phyloP scores from a whole-genome alignment of 2,113 vertebrate species.

The Alligator mississippiensis region DNA sequence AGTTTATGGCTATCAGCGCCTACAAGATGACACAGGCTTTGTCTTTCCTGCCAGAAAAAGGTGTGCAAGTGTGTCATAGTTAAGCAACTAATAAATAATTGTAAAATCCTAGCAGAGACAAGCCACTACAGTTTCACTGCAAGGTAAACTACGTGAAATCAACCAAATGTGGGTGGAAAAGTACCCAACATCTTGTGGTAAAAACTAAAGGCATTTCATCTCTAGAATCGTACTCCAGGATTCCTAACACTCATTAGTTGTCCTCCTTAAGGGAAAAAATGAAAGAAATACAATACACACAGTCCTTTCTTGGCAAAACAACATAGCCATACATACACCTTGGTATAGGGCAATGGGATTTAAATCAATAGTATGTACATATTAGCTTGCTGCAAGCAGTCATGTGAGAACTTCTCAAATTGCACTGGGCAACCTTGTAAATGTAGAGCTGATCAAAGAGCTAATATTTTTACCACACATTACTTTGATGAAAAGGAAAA shows the following conservation, averaged over 20 bases:
- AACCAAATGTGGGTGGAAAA: not conserved
- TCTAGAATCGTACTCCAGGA: too few relatives aligned
- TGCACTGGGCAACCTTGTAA: not conserved
- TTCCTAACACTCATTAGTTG: not conserved
- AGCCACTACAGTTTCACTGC: rapidly evolving
- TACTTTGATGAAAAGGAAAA: not conserved
- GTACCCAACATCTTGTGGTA: not conserved
- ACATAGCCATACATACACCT: rapidly evolving
- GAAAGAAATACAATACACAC: not conserved
- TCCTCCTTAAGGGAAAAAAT: not conserved
- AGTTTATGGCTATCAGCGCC: not conserved
- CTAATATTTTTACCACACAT: not conserved
- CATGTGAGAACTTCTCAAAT: not conserved
- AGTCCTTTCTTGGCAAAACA: not conserved
- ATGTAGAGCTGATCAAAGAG: not conserved
- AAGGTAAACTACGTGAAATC: not conserved
- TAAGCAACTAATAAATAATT: not conserved
- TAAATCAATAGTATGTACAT: not conserved
- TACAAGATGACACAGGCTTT: not conserved
- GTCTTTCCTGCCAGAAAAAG: not conserved
- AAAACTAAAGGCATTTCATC: not conserved
- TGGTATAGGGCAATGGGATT: rapidly evolving
- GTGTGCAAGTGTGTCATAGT: not conserved
- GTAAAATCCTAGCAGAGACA: not conserved
- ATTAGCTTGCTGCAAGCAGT: not conserved